phyloP scores from a whole-genome alignment of 2,797 vertebrate species.

The Tauraco hartlaubi region DNA sequence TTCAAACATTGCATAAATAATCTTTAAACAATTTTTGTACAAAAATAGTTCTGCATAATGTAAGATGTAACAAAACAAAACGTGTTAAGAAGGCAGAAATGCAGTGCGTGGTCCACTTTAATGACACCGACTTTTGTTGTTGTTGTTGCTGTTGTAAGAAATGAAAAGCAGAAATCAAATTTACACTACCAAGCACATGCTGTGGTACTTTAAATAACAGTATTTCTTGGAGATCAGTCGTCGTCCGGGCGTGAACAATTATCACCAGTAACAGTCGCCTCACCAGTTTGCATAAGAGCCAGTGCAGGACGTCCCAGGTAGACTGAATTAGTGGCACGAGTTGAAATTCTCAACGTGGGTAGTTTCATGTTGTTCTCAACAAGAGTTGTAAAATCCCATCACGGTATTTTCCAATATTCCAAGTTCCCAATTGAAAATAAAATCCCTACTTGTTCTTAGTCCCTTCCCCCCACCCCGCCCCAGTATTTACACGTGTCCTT shows the following conservation, averaged over 20 bases:
- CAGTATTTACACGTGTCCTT: conserved; percentile 74
- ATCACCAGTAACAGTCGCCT: conserved; percentile 72
- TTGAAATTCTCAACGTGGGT: conserved; percentile 26
- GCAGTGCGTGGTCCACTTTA: conserved; percentile 78
- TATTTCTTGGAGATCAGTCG: conserved; percentile 65
- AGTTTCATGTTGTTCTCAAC: conserved; percentile 29
- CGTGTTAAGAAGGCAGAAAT: conserved; percentile 84
- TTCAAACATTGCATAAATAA: conserved; percentile 89
- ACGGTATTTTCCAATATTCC: conserved; percentile 35
- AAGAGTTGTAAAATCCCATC: conserved; percentile 69
- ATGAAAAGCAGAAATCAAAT: conserved; percentile 80
- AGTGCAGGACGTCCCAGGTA: conserved; percentile 62
- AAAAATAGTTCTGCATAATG: conserved; percentile 98
- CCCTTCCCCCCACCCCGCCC: not conserved
- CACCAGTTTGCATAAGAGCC: conserved; percentile 74
- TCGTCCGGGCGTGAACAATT: conserved; percentile 67
- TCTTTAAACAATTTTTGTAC: conserved; percentile 92
- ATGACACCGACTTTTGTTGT: conserved; percentile 66
- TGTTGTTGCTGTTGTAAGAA: conserved; percentile 55
- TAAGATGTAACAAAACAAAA: conserved; percentile 90
- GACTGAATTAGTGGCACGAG: conserved; percentile 54
- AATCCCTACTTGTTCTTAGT: conserved; percentile 61
- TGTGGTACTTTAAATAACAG: conserved; percentile 73
- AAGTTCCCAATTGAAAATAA: conserved; percentile 75
- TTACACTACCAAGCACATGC: conserved; percentile 78